Base-by-base conservation (phyloP, 2,797 vertebrate genomes). In the Ceryle rudis region DNA sequence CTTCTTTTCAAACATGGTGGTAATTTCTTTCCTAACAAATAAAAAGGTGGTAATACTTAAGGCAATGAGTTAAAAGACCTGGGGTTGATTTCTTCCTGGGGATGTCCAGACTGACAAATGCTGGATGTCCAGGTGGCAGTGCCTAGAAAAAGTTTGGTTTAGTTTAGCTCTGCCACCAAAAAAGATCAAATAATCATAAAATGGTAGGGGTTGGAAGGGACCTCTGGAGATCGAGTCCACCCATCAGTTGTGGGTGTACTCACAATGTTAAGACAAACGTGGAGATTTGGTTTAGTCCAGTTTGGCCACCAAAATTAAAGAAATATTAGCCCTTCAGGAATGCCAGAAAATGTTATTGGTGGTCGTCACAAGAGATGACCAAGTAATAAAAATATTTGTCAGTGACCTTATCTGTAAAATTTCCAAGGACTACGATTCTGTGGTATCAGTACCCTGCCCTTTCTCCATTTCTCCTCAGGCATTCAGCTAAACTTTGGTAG, bases 391-490 rank as follows among this genome's bases (percentile, higher is more conserved):
- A 88, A 39, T 92, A 79, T 79, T 83, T 90, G 46, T 70, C 31
- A 33, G 28, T 69, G 61, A 84, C n/a, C 25, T 70, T 77, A 87
- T 57, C 62, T 69, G 35, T 79, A 79, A 93, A 72, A 65, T 58
- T 94, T 87, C 70, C 91, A 91, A 73, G 22, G 69, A 14, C 42
- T 66, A 42, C 0, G 1, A 37, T 39, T 70, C 74, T 70, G 23
- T 61, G 51, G n/a, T 51, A 65, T 91, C 58, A 19, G 46, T 58
- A 51, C 35, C 23, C 49, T 92, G 77, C 35, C 70, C 73, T 81
- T 79, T 83, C 66, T 41, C 54, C 52, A 41, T 81, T 92, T 95
- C 71, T 44, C 81, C 67, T 92, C 71, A 80, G 93, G 73, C 95
- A 37, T 60, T 84, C 73, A 60, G 73, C 60, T 28, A 86, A 81